Percentiles rank a stretch among this genome's conserved stretches.
Conservation (phyloP, 2,888 invertebrate genomes). For the Tortrix viridana region DNA sequence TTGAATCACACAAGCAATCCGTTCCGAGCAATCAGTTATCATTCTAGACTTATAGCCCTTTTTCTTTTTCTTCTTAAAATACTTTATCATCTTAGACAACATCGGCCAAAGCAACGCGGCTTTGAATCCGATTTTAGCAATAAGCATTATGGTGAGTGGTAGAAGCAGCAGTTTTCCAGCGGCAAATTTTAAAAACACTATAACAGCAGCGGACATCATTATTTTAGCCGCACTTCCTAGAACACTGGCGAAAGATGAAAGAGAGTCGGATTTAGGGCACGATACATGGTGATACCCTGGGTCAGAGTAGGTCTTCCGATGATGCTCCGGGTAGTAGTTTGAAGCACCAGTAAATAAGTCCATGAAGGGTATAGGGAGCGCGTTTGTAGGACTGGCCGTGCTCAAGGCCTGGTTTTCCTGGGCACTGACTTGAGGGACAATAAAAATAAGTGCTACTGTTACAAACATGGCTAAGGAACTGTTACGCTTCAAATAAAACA, state of each 20-base stretch:
- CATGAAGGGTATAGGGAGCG: conserved; percentile 63
- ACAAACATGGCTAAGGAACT: conserved; percentile 74
- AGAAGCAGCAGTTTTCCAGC: conserved; percentile 72
- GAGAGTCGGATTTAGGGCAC: conserved; percentile 68
- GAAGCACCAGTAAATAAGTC: conserved; percentile 73
- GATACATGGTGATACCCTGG: conserved; percentile 59
- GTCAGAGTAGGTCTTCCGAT: conserved; percentile 69
- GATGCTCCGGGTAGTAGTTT: conserved; percentile 65
- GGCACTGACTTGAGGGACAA: conserved; percentile 56
- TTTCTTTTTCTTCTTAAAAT: conserved; percentile 73
- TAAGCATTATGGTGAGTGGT: conserved; percentile 66
- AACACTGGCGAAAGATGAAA: conserved; percentile 71
- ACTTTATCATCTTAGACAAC: conserved; percentile 74
- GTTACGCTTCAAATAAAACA: conserved; percentile 65
- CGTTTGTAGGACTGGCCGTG: conserved; percentile 56
- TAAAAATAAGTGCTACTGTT: conserved; percentile 63
- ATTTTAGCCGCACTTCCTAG: conserved; percentile 77
- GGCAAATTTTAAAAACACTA: conserved; percentile 70
- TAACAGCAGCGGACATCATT: conserved; percentile 72
- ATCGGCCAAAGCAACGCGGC: conserved; percentile 75
- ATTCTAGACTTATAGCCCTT: conserved; percentile 66
- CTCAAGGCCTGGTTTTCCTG: conserved; percentile 67
- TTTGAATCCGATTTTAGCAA: conserved; percentile 75
- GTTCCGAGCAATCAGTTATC: conserved; percentile 71
- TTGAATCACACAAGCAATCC: conserved; percentile 73